Base-by-base conservation (phyloP, 2,797 vertebrate genomes). In the Alca torda region DNA sequence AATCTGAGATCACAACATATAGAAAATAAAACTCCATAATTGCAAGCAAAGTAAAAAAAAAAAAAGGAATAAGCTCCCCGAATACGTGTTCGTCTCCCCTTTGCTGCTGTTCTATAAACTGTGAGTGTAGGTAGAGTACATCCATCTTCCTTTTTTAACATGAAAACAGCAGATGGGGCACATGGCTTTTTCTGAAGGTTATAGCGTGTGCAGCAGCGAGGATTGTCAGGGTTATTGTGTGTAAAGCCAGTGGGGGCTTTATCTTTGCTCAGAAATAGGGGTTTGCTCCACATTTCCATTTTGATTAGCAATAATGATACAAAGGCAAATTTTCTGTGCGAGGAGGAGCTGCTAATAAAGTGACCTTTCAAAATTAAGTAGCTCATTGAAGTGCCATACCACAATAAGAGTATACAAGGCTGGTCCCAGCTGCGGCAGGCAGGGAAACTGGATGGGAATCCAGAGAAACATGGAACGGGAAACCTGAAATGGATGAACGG, bases 341-440 rank as follows among this genome's bases (percentile, higher is more conserved):
- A 89, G 83, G 92, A 96, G 96, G 95, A 93, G 90, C 95, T 90
- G 93, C 93, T 97, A 95, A 96, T 97, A 95, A 97, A 97, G 91
- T 96, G 97, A 97, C 95, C 97, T 97, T 97, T 96, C 90, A 72
- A 96, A 96, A 96, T 93, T 60, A 95, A 96, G 89, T 87, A 73
- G 92, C 89, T 94, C 89, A 82, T 91, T 95, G 93, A 96, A 96
- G 93, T 90, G 89, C 93, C 43, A 14, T 77, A 53, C 69, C 76
- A 90, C 91, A 95, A 84, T 80, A 76, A 89, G 79, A 24, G 41
- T 46, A 63, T 30, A 78, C 73, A 84, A 86, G 82, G 89, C 87
- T 96, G 76, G 84, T 76, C 70, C 72, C 95, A 97, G 92, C 95
- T 97, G 95, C 28, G 67, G 89, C 89, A 64, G 68, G 41, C 84